A percentile compares a stretch with the other conserved stretches of the same genome.
phyloP scores from a whole-genome alignment of 2,888 invertebrate species.

The Nymphalis urticae region DNA sequence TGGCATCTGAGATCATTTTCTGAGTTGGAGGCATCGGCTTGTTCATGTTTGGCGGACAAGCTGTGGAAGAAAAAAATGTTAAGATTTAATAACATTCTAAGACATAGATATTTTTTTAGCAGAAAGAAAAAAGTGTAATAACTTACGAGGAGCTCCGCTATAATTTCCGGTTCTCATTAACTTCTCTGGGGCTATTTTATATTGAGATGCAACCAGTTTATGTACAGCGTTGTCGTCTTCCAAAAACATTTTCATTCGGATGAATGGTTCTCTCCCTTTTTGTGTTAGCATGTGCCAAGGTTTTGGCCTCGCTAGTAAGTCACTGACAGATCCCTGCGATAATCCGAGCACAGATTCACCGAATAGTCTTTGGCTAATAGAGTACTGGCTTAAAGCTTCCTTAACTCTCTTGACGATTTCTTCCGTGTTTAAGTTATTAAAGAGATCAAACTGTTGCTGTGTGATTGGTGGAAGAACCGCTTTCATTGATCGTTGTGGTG shows the following conservation, averaged over 20 bases:
- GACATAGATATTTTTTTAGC: background rate
- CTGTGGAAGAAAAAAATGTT: slow-evolving; percentile 61
- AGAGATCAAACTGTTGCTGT: slow-evolving; percentile 99
- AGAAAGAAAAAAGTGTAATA: background rate
- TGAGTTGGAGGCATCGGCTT: slow-evolving; percentile 90
- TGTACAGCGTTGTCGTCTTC: slow-evolving; percentile 98
- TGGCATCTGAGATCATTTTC: slow-evolving; percentile 89
- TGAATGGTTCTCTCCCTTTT: slow-evolving; percentile 97
- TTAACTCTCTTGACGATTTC: slow-evolving; percentile 98
- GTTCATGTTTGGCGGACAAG: slow-evolving; percentile 84
- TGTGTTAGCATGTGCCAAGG: slow-evolving; percentile 99
- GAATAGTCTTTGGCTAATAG: slow-evolving; percentile 98
- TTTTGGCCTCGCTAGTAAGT: slow-evolving; percentile 97
- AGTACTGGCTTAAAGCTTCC: slow-evolving; percentile 96
- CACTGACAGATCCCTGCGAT: slow-evolving; percentile 98
- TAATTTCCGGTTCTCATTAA: slow-evolving; percentile 97
- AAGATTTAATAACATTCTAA: slow-evolving; percentile 3
- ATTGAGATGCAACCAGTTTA: slow-evolving; percentile 97
- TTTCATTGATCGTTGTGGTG: slow-evolving; percentile 94
- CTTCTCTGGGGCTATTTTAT: slow-evolving; percentile 98
- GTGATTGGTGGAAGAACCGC: slow-evolving; percentile 98
- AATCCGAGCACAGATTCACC: slow-evolving; percentile 98
- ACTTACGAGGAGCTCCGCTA: slow-evolving; percentile 90
- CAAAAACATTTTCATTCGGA: slow-evolving; percentile 98
- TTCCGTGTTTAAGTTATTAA: slow-evolving; percentile 98